Conservation (phyloP, 2,113 vertebrate genomes). For the Sisor rabdophorus region DNA sequence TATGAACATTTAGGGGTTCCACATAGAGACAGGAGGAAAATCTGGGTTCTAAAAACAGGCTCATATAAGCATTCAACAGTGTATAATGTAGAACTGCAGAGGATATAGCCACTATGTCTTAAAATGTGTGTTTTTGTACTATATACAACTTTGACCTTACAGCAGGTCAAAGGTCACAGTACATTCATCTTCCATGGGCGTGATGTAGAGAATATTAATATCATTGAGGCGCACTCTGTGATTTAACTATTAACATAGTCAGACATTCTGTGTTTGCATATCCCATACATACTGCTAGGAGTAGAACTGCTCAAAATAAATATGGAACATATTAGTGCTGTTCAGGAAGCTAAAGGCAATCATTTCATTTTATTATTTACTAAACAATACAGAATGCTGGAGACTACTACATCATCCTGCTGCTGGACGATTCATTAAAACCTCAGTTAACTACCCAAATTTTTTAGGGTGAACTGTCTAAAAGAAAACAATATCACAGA, state of each 20-base stretch:
- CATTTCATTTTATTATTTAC: neutral
- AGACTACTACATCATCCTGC: neutral
- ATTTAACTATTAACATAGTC: neutral
- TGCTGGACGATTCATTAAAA: too few species aligned
- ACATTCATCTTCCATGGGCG: neutral
- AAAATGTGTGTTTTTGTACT: neutral
- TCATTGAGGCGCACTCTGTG: neutral
- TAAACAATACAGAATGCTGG: neutral
- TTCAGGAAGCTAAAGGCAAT: neutral
- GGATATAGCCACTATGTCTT: neutral
- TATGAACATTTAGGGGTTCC: neutral
- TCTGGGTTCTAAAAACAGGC: neutral
- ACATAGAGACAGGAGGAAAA: neutral
- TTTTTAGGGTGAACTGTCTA: too few species aligned
- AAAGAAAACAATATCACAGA: neutral
- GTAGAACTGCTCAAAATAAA: neutral
- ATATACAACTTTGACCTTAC: neutral
- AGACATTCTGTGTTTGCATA: neutral
- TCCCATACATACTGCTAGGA: neutral
- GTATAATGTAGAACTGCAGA: neutral
- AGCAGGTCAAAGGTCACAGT: conserved; percentile 1
- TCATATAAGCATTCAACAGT: neutral
- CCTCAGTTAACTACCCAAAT: too few species aligned
- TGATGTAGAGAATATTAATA: neutral
- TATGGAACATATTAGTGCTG: neutral